Conservation (phyloP, 2,888 invertebrate genomes). For the Sinodicranocentrus sp. region DNA sequence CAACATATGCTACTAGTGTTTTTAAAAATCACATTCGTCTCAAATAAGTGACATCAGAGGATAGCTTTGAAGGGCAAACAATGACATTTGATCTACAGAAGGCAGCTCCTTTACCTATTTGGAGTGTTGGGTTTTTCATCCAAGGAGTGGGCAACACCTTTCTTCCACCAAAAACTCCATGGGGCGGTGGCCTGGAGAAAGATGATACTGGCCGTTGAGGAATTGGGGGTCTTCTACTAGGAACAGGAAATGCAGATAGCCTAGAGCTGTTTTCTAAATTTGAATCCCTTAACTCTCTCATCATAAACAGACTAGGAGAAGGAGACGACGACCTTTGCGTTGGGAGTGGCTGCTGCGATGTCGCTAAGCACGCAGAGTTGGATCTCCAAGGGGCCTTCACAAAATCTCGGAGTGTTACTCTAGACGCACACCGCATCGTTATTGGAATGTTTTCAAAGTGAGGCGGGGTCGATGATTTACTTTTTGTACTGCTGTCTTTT, state of each 20-base stretch:
- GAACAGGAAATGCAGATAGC: slow-evolving; percentile 51
- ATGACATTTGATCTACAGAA: slow-evolving; percentile 65
- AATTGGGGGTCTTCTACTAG: slow-evolving; percentile 26
- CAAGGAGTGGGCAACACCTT: slow-evolving; percentile 61
- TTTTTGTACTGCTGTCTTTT: not conserved
- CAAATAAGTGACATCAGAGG: slow-evolving; percentile 74
- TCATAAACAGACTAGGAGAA: not conserved
- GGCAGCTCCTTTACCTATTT: slow-evolving; percentile 61
- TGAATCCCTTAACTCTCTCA: slow-evolving; percentile 19
- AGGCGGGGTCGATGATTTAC: not conserved
- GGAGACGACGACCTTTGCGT: not conserved
- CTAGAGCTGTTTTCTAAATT: slow-evolving; percentile 21
- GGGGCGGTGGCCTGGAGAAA: slow-evolving; percentile 51
- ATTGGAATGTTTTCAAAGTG: slow-evolving; percentile 3
- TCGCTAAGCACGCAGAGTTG: slow-evolving; percentile 42
- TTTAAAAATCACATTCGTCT: slow-evolving; percentile 44
- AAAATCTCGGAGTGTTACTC: slow-evolving; percentile 71
- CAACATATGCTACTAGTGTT: too few species aligned
- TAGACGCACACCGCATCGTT: slow-evolving; percentile 40
- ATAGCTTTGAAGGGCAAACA: slow-evolving; percentile 72
- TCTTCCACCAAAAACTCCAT: slow-evolving; percentile 56
- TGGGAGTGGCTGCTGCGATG: not conserved
- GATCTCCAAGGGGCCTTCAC: slow-evolving; percentile 71
- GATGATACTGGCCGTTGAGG: slow-evolving; percentile 50
- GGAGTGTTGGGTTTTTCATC: slow-evolving; percentile 58